Base-by-base conservation (phyloP, 2,888 invertebrate species). In the Schizotus pectinicornis region DNA sequence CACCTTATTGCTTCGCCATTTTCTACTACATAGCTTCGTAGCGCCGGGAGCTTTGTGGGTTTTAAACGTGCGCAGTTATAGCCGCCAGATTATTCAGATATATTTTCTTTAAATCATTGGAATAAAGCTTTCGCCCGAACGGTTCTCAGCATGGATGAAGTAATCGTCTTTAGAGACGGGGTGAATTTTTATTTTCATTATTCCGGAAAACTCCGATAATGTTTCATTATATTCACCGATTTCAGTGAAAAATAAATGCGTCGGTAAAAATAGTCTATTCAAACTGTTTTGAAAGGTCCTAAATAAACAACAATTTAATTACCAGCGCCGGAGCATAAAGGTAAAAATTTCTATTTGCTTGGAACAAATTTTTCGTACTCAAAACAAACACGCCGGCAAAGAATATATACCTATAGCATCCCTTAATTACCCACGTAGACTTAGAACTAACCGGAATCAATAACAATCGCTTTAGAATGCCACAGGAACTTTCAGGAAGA, bases 1-100 rank as follows among this genome's bases (percentile, higher is more conserved):
- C 70, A 67, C 70, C 65, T 67, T 71, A 71, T 71, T 73, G 70
- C 65, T 61, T 67, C 56, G 47, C 62, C 66, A 72, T 72, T 73
- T 72, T 72, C 71, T 69, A 68, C 68, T 67, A 70, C 69, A 72
- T 70, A 69, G 67, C 69, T 58, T 61, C 63, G 63, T 61, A 63
- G 66, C 67, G 63, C 61, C 60, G 47, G 47, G 31, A 61, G 64
- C 63, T 67, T 63, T 67, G 69, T 63, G 69, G 68, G 63, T 65
- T 67, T 67, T 67, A 67, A 68, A 66, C 63, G 67, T 49, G 53
- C 56, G 43, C 52, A 49, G 56, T 55, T 65, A 64, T 64, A 59
- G 61, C 56, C 30, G 12, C 30, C 7, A 31, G 56, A 56, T 49
- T 56, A 56, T 51, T 51, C 50, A 32, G 46, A 46, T 56, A 51